A percentile compares a stretch with the other conserved stretches of the same genome.
These are phyloP conservation scores for Ormyrus thymus DNA, from an alignment of 2,888 invertebrate genomes.

Conservation along the genomic window DNA sequence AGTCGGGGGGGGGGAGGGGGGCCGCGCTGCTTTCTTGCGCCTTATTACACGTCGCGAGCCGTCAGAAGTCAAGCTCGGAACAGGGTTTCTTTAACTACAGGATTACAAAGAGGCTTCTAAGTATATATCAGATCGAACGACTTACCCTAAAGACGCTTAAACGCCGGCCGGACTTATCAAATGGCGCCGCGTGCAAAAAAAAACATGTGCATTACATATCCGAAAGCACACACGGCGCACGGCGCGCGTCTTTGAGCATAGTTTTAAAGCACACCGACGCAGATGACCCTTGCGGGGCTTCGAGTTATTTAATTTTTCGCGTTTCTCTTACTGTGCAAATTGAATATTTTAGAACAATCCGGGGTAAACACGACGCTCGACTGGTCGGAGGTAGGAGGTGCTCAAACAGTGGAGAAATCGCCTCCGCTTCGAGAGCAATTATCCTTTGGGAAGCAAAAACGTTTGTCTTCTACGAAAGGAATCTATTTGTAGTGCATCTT, in stretches of 20 bases:
- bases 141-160: constrained; percentile 62
- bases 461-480: too few species aligned
- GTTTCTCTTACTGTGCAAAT: too few species aligned
- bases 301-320: too few species aligned
- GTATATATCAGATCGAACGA: constrained; percentile 66
- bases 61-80: constrained; percentile 49
- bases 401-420: too few species aligned
- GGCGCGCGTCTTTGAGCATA: not conserved
- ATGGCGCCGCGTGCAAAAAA: not conserved
- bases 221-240: not conserved
- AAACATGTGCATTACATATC: not conserved
- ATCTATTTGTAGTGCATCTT: too few species aligned
- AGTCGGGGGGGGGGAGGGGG: not conserved
- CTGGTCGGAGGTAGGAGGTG: too few species aligned
- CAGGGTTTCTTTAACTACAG: constrained; percentile 68
- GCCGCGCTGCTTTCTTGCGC: not conserved
- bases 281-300: too few species aligned
- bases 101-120: constrained; percentile 70
- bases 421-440: too few species aligned
- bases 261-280: too few species aligned
- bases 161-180: constrained; percentile 38
- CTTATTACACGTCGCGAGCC: constrained; percentile 21
- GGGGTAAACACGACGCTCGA: too few species aligned
- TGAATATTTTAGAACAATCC: too few species aligned
- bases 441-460: too few species aligned